phyloP scores from a whole-genome alignment of 2,797 vertebrate genomes.

The Pelochelys cantorii region DNA sequence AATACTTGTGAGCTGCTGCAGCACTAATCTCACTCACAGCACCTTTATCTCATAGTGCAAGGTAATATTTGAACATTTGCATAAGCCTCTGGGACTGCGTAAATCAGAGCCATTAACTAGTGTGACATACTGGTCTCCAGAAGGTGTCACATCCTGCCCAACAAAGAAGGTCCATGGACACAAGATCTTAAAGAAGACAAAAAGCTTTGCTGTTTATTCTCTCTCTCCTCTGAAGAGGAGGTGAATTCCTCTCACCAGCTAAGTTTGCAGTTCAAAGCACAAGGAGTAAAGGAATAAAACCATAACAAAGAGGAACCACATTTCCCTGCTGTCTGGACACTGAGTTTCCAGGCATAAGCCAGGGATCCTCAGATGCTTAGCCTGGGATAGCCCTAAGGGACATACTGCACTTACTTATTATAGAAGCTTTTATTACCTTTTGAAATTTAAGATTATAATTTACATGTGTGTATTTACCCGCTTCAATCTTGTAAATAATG shows the following conservation, averaged over 20 bases:
- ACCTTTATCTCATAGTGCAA: not conserved
- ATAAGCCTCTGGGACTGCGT: not conserved
- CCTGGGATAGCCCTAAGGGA: not conserved
- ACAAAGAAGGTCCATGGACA: not conserved
- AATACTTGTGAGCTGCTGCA: not conserved
- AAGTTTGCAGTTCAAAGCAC: not conserved
- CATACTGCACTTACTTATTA: not conserved
- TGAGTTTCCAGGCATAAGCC: not conserved
- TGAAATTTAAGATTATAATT: not conserved
- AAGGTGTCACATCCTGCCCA: not conserved
- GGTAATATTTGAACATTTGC: not conserved
- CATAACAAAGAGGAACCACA: not conserved
- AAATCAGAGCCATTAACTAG: not conserved
- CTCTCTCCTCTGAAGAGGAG: not conserved
- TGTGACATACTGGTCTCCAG: not conserved
- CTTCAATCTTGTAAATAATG: not conserved
- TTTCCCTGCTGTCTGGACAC: not conserved
- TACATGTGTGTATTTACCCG: not conserved
- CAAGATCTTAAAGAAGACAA: not conserved
- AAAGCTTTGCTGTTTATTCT: not conserved
- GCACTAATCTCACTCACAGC: not conserved
- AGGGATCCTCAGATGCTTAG: not conserved
- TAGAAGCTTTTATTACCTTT: not conserved
- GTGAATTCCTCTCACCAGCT: not conserved
- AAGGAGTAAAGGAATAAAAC: not conserved